These are phyloP conservation scores for Phyllostomus discolor DNA, from an alignment of 2,113 vertebrate genomes.

Conservation along the genomic window DNA sequence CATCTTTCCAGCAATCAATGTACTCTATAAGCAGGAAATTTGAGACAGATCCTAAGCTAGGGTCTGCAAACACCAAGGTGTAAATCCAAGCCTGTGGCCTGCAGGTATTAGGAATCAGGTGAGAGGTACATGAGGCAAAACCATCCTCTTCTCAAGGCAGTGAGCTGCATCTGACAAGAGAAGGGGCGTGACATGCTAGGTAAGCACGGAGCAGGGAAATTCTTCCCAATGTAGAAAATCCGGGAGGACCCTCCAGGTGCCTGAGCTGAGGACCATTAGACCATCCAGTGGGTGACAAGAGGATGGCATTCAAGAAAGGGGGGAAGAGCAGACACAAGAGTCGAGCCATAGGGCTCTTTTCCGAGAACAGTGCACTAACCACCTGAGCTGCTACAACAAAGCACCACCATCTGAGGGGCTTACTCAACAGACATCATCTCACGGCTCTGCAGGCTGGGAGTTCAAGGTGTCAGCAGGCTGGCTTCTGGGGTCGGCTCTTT, in stretches of 20 bases:
- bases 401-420: fast-evolving
- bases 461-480: background rate
- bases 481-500: background rate
- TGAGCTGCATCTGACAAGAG: background rate
- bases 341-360: background rate
- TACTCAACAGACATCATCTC: background rate
- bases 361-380: too few species aligned
- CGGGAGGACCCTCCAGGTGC: fast-evolving
- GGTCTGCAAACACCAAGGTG: background rate
- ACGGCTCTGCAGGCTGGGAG: too few species aligned
- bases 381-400: background rate
- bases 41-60: fast-evolving
- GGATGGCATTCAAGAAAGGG: background rate
- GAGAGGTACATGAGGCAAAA: background rate
- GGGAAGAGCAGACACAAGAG: fast-evolving
- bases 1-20: background rate
- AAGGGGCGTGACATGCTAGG: fast-evolving
- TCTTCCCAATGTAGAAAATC: background rate
- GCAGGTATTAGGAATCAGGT: background rate
- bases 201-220: fast-evolving
- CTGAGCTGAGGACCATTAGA: background rate
- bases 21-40: background rate
- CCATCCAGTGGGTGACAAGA: too few species aligned
- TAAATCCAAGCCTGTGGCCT: background rate
- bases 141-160: background rate